Evolutionary conservation across 2,888 invertebrate species (phyloP).

Genomic region (Eudasyphora cyanicolor): DNA sequence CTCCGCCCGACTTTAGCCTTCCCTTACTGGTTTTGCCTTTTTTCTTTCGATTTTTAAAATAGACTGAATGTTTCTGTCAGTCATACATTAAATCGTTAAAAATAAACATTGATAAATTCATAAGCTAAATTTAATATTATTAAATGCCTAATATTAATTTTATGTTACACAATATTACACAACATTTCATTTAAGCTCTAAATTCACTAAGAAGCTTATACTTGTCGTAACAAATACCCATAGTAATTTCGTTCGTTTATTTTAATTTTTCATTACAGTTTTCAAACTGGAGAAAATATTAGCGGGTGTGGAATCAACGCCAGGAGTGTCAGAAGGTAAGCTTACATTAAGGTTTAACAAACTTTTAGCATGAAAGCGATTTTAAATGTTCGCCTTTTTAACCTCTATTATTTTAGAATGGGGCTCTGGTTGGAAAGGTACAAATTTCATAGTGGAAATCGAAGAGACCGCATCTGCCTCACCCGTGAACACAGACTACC

Average conservation of each 20-base stretch:
- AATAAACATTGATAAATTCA: too few relatives aligned
- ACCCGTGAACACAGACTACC: slow-evolving; percentile 71
- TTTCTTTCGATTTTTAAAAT: too few relatives aligned
- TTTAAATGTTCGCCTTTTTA: neutral
- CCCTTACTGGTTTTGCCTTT: too few relatives aligned
- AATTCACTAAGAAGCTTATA: neutral
- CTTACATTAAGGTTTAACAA: slow-evolving; percentile 7
- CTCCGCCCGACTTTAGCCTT: too few relatives aligned
- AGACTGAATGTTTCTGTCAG: too few relatives aligned
- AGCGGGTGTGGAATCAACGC: slow-evolving; percentile 72
- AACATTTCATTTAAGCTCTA: neutral
- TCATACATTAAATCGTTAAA: too few relatives aligned
- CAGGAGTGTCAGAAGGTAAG: slow-evolving; percentile 77
- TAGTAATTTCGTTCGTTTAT: neutral
- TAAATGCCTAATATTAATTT: too few relatives aligned
- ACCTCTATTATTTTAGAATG: slow-evolving; percentile 74
- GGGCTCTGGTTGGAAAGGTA: slow-evolving; percentile 79
- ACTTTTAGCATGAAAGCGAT: neutral
- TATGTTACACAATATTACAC: neutral
- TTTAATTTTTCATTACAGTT: slow-evolving; percentile 69
- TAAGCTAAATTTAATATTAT: too few relatives aligned
- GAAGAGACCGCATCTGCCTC: slow-evolving; percentile 75
- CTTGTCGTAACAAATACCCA: neutral
- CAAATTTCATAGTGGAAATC: slow-evolving; percentile 79
- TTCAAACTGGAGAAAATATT: slow-evolving; percentile 75